A percentile compares a stretch with the other conserved stretches of the same genome.
phyloP scores from a whole-genome alignment of 2,113 vertebrate genomes.

The Jacana jacana region DNA sequence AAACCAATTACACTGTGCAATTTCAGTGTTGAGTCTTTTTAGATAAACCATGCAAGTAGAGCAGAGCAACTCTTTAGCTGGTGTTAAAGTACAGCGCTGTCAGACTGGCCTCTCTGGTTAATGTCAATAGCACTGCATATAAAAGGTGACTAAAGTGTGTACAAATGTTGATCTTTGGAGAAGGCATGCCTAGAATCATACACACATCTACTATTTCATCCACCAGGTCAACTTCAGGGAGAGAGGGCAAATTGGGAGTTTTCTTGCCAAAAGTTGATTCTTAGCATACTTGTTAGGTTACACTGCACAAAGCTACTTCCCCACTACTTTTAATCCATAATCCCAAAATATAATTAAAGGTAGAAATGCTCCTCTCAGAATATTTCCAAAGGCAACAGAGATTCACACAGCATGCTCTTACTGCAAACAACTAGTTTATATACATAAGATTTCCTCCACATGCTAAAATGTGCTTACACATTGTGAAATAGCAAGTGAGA shows the following conservation, averaged over 20 bases:
- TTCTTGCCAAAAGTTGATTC: constrained; percentile 69
- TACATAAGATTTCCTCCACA: background rate
- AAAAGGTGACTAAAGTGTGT: constrained; percentile 84
- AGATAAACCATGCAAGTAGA: constrained; percentile 68
- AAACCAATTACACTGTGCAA: constrained; percentile 78
- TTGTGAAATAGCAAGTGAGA: background rate
- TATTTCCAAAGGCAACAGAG: constrained; percentile 35
- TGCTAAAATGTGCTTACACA: background rate
- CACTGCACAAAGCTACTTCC: constrained; percentile 35
- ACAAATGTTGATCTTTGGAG: constrained; percentile 85
- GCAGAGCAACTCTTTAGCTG: constrained; percentile 66
- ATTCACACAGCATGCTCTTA: constrained; percentile 26
- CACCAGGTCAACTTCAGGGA: constrained; percentile 73
- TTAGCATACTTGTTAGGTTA: constrained; percentile 61
- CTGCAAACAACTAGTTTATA: background rate
- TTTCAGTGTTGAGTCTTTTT: constrained; percentile 67
- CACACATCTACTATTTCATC: constrained; percentile 83
- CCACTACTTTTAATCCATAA: constrained; percentile 68
- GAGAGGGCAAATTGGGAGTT: constrained; percentile 69
- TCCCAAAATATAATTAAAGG: constrained; percentile 58
- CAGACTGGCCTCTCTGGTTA: constrained; percentile 78
- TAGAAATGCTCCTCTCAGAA: constrained; percentile 54
- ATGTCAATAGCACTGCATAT: constrained; percentile 83
- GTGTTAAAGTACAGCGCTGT: constrained; percentile 75
- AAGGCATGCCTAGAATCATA: constrained; percentile 83